phyloP scores from a whole-genome alignment of 64 coral and sea anemone species.

The Actinia tenebrosa region DNA sequence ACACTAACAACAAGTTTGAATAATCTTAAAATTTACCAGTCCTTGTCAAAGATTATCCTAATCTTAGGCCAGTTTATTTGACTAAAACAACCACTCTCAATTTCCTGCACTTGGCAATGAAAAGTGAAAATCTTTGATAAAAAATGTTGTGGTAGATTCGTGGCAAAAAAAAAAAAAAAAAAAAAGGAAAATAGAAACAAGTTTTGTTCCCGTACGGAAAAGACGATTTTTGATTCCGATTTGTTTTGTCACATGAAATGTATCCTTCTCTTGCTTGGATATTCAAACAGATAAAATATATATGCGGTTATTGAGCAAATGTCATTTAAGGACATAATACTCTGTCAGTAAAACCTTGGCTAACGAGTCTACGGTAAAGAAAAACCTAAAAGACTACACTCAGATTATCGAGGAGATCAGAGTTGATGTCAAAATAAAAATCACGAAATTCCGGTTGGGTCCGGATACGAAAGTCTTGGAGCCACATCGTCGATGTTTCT shows the following conservation, averaged over 20 bases:
- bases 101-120: neutral
- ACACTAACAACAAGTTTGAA: neutral
- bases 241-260: slow-evolving; percentile 1
- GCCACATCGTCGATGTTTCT: slow-evolving; percentile 4
- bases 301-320: neutral
- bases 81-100: neutral
- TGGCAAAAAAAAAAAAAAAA: neutral
- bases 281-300: neutral
- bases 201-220: neutral
- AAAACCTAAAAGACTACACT: slow-evolving; percentile 1
- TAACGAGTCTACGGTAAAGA: neutral
- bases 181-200: neutral
- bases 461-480: slow-evolving; percentile 3
- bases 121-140: neutral
- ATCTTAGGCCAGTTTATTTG: neutral
- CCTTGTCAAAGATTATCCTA: neutral
- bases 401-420: neutral
- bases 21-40: slow-evolving; percentile 6
- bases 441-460: slow-evolving; percentile 1
- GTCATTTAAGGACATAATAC: slow-evolving; percentile 2
- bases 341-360: neutral
- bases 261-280: neutral
- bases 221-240: neutral
- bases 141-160: no score
- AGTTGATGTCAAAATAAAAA: slow-evolving; percentile 13